Percentiles rank a stretch among this genome's conserved stretches.
These are phyloP conservation scores for Eristalis intricaria DNA, from an alignment of 2,888 invertebrate species.

Conservation along the genomic window DNA sequence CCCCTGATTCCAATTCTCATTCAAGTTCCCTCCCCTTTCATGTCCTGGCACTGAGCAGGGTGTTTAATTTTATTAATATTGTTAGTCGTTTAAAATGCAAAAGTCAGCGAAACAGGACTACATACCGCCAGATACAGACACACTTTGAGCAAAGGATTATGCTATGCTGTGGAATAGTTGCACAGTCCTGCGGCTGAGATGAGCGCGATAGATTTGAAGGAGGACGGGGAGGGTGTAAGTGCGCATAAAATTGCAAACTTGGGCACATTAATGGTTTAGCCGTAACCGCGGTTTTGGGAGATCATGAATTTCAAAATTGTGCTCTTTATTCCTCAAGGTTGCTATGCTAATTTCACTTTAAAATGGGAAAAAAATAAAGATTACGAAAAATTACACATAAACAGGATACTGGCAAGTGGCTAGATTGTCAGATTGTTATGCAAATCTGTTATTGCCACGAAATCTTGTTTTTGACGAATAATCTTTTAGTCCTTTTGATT, in stretches of 20 bases:
- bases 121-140: not conserved
- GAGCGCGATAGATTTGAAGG: not conserved
- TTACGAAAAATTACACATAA: constrained; percentile 8
- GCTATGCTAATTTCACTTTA: constrained; percentile 15
- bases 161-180: not conserved
- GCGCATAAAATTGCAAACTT: constrained; percentile 28
- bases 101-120: constrained; percentile 18
- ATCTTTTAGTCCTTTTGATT: not conserved
- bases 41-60: not conserved
- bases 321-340: not conserved
- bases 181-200: not conserved
- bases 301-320: constrained; percentile 28
- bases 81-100: constrained; percentile 38
- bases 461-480: not conserved
- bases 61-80: constrained; percentile 53
- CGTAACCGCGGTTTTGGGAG: constrained; percentile 19
- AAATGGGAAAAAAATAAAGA: not conserved
- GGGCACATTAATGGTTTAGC: constrained; percentile 27
- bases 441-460: not conserved
- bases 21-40: not conserved
- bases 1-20: too few relatives aligned
- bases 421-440: constrained; percentile 32
- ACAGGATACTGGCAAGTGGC: not conserved
- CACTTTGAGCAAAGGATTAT: constrained; percentile 4
- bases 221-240: not conserved